Percentiles rank a stretch among this genome's conserved stretches.
phyloP scores from a whole-genome alignment of 2,113 vertebrate genomes.

The Anolis carolinensis region DNA sequence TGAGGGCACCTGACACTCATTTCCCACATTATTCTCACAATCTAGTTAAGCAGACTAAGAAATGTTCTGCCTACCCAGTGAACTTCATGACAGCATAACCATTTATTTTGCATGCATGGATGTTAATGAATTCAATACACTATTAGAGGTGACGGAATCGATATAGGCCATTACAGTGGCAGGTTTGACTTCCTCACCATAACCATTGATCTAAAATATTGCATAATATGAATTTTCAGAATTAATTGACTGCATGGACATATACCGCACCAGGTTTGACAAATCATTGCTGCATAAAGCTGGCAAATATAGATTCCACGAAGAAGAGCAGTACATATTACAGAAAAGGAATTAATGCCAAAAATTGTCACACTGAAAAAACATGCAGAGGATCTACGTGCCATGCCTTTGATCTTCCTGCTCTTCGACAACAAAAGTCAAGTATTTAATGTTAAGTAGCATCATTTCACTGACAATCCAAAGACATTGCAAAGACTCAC shows the following conservation, averaged over 20 bases:
- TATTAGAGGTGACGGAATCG: no score
- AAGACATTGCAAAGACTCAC: background rate
- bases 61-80: no score
- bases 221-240: background rate
- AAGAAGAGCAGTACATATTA: background rate
- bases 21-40: background rate
- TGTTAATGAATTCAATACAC: background rate
- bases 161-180: background rate
- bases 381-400: background rate
- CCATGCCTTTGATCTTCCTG: constrained; percentile 3
- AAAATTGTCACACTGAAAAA: constrained; percentile 1
- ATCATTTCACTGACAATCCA: background rate
- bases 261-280: background rate
- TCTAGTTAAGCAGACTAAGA: background rate
- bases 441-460: background rate
- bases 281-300: background rate
- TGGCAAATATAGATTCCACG: background rate
- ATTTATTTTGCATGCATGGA: background rate
- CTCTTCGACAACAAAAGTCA: background rate
- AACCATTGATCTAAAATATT: background rate
- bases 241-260: background rate
- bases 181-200: background rate
- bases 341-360: background rate
- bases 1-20: background rate
- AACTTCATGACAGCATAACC: background rate